These are phyloP conservation scores for Drosophila aldrichi DNA, from an alignment of 2,888 invertebrate species.

Conservation along the genomic window DNA sequence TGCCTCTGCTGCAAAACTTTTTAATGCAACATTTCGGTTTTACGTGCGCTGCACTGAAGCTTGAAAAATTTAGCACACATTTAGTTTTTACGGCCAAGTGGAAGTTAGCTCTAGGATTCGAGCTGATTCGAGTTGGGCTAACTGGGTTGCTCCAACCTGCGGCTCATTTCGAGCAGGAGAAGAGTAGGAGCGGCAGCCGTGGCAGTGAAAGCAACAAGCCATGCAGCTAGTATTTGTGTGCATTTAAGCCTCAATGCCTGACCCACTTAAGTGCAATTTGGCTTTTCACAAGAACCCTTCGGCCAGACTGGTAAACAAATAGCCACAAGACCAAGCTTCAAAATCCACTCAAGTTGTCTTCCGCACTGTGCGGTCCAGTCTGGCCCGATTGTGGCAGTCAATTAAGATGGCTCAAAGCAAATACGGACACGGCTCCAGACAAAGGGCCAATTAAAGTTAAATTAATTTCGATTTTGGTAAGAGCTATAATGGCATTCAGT, in stretches of 20 bases:
- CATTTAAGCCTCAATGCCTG: constrained; percentile 62
- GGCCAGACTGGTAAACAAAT: constrained; percentile 48
- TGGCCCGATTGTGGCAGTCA: constrained; percentile 45
- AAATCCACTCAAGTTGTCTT: constrained; percentile 35
- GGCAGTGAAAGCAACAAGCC: constrained; percentile 5
- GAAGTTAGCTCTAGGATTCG: constrained; percentile 37
- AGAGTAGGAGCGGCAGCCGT: neutral
- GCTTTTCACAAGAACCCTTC: constrained; percentile 25
- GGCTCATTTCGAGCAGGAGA: neutral
- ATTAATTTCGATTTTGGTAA: constrained; percentile 64
- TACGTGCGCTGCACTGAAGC: constrained; percentile 60
- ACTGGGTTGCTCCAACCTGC: neutral
- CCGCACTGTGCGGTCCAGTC: constrained; percentile 11
- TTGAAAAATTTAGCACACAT: constrained; percentile 64
- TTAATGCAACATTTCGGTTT: constrained; percentile 71
- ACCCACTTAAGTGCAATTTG: constrained; percentile 62
- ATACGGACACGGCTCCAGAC: constrained; percentile 26
- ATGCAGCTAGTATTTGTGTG: constrained; percentile 50
- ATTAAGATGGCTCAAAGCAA: constrained; percentile 46
- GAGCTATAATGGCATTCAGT: constrained; percentile 34
- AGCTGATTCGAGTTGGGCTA: neutral
- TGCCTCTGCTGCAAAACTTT: constrained; percentile 63
- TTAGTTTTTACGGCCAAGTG: constrained; percentile 59
- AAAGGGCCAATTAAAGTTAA: constrained; percentile 67
- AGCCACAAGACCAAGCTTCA: constrained; percentile 21